Evolutionary conservation across 2,888 invertebrate genomes (phyloP).

Genomic region (Acleris emargana): DNA sequence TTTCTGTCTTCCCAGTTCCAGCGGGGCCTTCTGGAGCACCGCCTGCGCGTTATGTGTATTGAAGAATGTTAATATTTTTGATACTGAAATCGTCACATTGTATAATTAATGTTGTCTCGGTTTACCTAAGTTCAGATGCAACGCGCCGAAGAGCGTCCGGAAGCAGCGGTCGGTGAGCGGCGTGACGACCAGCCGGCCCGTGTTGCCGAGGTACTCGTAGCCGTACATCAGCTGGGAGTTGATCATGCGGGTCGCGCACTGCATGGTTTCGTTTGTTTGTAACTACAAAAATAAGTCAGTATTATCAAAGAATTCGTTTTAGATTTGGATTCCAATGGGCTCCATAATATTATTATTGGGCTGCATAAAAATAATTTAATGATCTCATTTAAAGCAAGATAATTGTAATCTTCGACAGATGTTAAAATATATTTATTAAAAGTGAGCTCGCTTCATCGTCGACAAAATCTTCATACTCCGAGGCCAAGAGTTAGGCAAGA

Average conservation of each 20-base stretch:
- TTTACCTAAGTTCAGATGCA: constrained; percentile 92
- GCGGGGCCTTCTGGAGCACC: constrained; percentile 94
- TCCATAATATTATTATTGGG: no score
- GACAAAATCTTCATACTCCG: no score
- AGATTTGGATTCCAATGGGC: no score
- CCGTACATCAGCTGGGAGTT: constrained; percentile 95
- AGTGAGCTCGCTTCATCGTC: no score
- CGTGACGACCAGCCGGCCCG: constrained; percentile 94
- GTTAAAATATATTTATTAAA: no score
- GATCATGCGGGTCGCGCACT: constrained; percentile 92
- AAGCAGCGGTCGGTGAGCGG: constrained; percentile 97
- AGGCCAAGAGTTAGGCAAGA: no score
- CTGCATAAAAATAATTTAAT: no score
- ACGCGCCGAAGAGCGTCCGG: constrained; percentile 95
- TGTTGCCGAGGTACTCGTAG: constrained; percentile 97
- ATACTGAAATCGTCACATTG: no score
- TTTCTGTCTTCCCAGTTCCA: constrained; percentile 95
- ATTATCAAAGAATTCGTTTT: no score
- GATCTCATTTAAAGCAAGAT: no score
- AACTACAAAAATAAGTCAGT: constrained; percentile 64
- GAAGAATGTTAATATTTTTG: no score
- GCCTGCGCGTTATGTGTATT: constrained; percentile 65
- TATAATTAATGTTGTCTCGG: neutral
- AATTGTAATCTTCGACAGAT: no score
- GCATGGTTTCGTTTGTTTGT: constrained; percentile 71